Evolutionary conservation across 1,140 invertebrate species (phyloP).

Genomic region (Ceratina australensis): DNA sequence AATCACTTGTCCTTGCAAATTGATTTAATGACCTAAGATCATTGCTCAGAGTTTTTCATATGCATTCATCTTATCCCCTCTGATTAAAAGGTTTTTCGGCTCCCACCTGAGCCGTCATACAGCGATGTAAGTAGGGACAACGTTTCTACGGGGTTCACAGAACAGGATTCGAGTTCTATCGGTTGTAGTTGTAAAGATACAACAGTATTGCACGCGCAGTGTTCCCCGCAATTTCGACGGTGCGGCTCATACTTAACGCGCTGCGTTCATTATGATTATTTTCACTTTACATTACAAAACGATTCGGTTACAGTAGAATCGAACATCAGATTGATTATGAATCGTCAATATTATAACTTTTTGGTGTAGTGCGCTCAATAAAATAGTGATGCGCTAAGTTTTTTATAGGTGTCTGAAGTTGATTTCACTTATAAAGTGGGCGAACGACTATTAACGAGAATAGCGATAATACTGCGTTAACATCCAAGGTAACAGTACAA

Average conservation of each 20-base stretch:
- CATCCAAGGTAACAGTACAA: constrained; percentile 21
- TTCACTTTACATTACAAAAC: neutral
- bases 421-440: neutral
- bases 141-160: constrained; percentile 4
- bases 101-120: constrained; percentile 3
- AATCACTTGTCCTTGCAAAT: no score
- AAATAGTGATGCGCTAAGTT: neutral
- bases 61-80: neutral
- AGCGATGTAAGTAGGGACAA: constrained; percentile 17
- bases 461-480: neutral
- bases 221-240: constrained; percentile 21
- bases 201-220: constrained; percentile 36
- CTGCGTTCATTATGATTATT: neutral
- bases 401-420: neutral
- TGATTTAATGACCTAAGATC: no score
- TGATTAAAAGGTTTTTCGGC: neutral
- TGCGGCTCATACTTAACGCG: neutral
- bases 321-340: neutral
- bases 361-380: neutral
- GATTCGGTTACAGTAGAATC: neutral
- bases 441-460: neutral
- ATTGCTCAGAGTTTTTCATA: no score
- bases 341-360: neutral
- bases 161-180: constrained; percentile 15
- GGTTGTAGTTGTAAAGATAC: constrained; percentile 23